Conservation (phyloP, 2,888 invertebrate genomes). For the Ischnus inquisitorius region DNA sequence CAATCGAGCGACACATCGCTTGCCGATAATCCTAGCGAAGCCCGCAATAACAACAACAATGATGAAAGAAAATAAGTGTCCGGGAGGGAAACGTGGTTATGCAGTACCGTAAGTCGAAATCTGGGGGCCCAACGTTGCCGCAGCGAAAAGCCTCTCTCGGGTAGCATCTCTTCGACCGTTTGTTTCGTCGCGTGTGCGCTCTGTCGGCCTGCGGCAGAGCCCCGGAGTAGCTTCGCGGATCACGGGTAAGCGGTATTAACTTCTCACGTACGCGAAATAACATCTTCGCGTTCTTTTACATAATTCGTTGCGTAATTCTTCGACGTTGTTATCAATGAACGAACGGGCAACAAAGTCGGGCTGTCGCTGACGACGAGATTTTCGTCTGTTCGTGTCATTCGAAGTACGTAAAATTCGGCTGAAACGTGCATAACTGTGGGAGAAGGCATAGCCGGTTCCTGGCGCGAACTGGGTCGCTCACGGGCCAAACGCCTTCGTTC, state of each 20-base stretch:
- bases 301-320: slow-evolving; percentile 26
- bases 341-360: neutral
- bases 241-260: slow-evolving; percentile 56
- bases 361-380: neutral
- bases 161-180: neutral
- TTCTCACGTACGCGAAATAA: slow-evolving; percentile 32
- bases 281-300: slow-evolving; percentile 11
- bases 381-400: slow-evolving; percentile 11
- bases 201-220: slow-evolving; percentile 57
- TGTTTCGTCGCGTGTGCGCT: slow-evolving; percentile 62
- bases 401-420: slow-evolving; percentile 24
- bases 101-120: slow-evolving; percentile 57
- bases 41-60: slow-evolving; percentile 45
- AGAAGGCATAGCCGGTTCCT: slow-evolving; percentile 36
- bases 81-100: slow-evolving; percentile 53
- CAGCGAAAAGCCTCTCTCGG: neutral
- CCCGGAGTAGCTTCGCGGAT: slow-evolving; percentile 52
- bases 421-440: neutral
- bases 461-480: slow-evolving; percentile 54
- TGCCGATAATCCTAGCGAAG: slow-evolving; percentile 38
- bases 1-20: slow-evolving; percentile 12
- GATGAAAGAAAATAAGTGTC: slow-evolving; percentile 23
- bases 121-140: slow-evolving; percentile 15
- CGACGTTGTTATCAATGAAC: slow-evolving; percentile 6
- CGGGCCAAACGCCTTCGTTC: slow-evolving; percentile 11